Conservation (phyloP, 2,113 vertebrate species). For the Xyliphius kryptos region DNA sequence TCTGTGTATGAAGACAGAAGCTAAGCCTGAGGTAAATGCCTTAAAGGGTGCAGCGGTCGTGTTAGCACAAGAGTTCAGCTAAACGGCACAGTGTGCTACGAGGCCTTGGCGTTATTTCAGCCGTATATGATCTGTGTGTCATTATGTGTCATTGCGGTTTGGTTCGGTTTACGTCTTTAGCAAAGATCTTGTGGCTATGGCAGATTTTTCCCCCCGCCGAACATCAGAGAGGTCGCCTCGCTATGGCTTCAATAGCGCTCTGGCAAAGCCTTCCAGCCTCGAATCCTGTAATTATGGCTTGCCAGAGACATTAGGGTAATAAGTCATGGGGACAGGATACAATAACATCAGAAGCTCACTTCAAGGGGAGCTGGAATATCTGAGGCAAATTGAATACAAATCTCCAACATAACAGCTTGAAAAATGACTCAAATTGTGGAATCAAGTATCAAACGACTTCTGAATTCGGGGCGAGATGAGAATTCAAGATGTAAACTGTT, state of each 20-base stretch:
- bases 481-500: conserved; percentile 14
- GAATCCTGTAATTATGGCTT: conserved; percentile 67
- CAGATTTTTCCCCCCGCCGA: conserved; percentile 27
- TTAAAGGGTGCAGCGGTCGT: conserved; percentile 33
- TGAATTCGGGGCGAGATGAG: neutral
- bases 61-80: conserved; percentile 15
- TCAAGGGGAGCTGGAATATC: conserved; percentile 60
- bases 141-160: conserved; percentile 51
- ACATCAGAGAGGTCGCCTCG: conserved; percentile 62
- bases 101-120: conserved; percentile 41
- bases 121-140: conserved; percentile 49
- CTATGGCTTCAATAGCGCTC: conserved; percentile 56
- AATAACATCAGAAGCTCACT: conserved; percentile 60
- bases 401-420: conserved; percentile 56
- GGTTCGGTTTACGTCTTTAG: conserved; percentile 36
- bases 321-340: conserved; percentile 57
- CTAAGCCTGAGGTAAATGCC: conserved; percentile 34
- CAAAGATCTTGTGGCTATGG: conserved; percentile 43
- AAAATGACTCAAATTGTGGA: conserved; percentile 33
- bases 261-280: conserved; percentile 57
- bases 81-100: conserved; percentile 39
- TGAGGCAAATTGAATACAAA: conserved; percentile 56
- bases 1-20: neutral
- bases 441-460: neutral
- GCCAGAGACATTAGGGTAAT: conserved; percentile 65